These are phyloP conservation scores for Andricus quercusramuli DNA, from an alignment of 2,888 invertebrate species.

Conservation along the genomic window DNA sequence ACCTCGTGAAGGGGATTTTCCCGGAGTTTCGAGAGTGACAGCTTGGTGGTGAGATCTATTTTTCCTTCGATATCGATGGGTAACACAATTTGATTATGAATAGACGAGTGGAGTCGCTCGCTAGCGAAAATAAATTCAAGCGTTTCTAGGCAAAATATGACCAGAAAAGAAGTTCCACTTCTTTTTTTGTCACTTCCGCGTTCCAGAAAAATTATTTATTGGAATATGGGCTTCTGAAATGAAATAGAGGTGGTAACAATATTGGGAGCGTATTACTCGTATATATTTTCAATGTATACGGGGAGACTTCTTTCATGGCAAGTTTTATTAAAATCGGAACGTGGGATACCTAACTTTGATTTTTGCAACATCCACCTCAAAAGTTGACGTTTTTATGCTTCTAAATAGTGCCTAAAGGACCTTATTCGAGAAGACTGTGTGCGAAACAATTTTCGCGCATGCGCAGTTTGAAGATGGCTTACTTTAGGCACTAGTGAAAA, in stretches of 20 bases:
- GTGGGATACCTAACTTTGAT: not conserved
- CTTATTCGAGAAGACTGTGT: no score
- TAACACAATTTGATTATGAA: slow-evolving; percentile 34
- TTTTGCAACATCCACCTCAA: no score
- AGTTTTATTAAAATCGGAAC: not conserved
- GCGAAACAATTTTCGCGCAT: no score
- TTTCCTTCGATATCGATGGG: slow-evolving; percentile 23
- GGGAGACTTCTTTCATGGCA: not conserved
- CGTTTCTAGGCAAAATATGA: slow-evolving; percentile 17
- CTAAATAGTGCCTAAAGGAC: no score
- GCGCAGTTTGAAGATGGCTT: no score
- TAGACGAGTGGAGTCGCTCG: slow-evolving; percentile 14
- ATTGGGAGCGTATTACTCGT: not conserved
- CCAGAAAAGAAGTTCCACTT: slow-evolving; percentile 17
- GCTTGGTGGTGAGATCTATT: slow-evolving; percentile 6
- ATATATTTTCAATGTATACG: not conserved
- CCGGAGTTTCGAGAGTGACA: not conserved
- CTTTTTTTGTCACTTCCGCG: not conserved
- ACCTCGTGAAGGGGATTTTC: slow-evolving; percentile 44
- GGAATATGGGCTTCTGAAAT: not conserved
- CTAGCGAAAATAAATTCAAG: slow-evolving; percentile 35
- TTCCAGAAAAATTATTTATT: slow-evolving; percentile 23
- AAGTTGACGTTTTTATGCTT: no score
- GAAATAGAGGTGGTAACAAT: not conserved
- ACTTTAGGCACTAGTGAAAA: no score